A percentile compares a stretch with the other conserved stretches of the same genome.
These are phyloP conservation scores for Neomorphus geoffroyi DNA, from an alignment of 2,797 vertebrate genomes.

Conservation along the genomic window DNA sequence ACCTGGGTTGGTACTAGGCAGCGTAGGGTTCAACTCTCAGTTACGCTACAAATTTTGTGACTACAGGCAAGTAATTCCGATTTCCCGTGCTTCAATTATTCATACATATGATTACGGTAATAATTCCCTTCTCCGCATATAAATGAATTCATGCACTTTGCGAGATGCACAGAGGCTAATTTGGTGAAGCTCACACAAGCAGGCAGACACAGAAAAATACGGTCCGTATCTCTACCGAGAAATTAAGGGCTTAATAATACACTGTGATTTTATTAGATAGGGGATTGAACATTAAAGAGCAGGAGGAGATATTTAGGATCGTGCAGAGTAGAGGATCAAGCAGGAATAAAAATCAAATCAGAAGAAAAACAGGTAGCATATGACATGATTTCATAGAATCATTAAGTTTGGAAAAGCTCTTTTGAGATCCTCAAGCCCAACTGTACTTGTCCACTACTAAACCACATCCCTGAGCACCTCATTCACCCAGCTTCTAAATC, in stretches of 20 bases:
- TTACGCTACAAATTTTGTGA: constrained; percentile 19
- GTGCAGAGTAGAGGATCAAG: not conserved
- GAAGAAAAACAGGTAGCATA: not conserved
- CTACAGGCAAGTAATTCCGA: constrained; percentile 40
- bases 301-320: not conserved
- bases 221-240: not conserved
- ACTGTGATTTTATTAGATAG: constrained; percentile 16
- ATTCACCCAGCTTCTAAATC: too few species aligned
- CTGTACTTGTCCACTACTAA: too few species aligned
- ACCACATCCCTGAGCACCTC: too few species aligned
- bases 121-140: constrained; percentile 34
- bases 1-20: not conserved
- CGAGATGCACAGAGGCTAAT: constrained; percentile 6
- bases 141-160: constrained; percentile 39
- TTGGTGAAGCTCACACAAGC: not conserved
- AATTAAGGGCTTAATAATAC: constrained; percentile 49
- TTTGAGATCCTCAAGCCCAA: too few species aligned
- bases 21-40: not conserved
- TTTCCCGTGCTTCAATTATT: constrained; percentile 56
- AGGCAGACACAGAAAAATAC: constrained; percentile 21
- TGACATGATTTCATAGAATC: not conserved
- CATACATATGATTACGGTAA: constrained; percentile 30
- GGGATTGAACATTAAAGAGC: not conserved
- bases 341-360: not conserved
- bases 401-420: too few species aligned